A percentile compares a stretch with the other conserved stretches of the same genome.
Evolutionary conservation across 2,113 vertebrate species (phyloP).

Genomic region (Merops nubicus): DNA sequence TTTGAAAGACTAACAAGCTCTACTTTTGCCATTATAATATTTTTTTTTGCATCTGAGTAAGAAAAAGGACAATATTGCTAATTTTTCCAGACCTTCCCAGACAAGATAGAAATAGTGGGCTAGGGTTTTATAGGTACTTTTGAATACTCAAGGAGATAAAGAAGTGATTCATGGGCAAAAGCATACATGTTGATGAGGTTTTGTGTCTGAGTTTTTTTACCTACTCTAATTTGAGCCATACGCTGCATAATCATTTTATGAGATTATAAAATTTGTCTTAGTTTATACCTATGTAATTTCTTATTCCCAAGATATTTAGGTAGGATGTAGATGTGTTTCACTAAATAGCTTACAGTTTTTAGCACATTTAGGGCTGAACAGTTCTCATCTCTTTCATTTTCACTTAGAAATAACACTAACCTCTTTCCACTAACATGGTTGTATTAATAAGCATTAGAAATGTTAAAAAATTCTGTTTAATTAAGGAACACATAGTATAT

Average conservation of each 20-base stretch:
- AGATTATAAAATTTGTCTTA: neutral
- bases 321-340: neutral
- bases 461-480: neutral
- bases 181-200: too few species aligned
- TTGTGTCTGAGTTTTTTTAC: too few species aligned
- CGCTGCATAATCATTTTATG: neutral
- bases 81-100: neutral
- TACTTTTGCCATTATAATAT: neutral
- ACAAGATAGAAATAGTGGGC: accelerated
- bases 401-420: neutral
- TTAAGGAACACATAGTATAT: neutral
- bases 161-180: neutral
- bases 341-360: neutral
- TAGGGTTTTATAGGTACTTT: neutral
- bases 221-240: neutral
- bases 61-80: neutral
- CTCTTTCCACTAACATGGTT: neutral
- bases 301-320: neutral
- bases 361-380: neutral
- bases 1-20: neutral
- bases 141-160: neutral
- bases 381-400: neutral
- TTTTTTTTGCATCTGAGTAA: neutral
- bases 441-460: neutral
- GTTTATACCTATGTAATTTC: neutral